phyloP scores from a whole-genome alignment of 2,888 invertebrate genomes.

The Nemurella pictetii region DNA sequence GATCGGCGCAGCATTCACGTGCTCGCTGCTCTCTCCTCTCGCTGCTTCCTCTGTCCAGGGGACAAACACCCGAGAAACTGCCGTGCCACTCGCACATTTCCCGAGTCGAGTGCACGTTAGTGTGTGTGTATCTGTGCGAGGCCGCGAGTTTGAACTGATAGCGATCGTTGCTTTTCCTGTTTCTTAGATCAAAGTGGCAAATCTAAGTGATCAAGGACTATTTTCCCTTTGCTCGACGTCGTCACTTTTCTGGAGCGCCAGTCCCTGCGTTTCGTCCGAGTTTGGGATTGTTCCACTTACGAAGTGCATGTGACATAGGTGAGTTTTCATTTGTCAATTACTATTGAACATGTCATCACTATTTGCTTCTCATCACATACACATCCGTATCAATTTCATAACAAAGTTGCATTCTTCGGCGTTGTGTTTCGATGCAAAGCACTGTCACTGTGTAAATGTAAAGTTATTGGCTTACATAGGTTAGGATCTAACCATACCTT shows the following conservation, averaged over 20 bases:
- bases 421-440: not conserved
- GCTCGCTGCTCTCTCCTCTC: not conserved
- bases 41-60: too few relatives aligned
- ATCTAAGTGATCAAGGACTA: not conserved
- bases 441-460: not conserved
- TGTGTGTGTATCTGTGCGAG: not conserved
- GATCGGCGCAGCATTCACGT: not conserved
- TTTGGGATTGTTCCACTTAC: not conserved
- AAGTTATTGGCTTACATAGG: not conserved
- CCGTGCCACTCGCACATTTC: too few relatives aligned
- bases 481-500: not conserved
- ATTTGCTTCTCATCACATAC: not conserved
- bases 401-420: not conserved
- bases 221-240: not conserved
- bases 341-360: too few relatives aligned
- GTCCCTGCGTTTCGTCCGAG: not conserved
- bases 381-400: not conserved
- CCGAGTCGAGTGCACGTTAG: too few relatives aligned
- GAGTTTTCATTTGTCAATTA: not conserved
- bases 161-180: not conserved
- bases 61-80: not conserved
- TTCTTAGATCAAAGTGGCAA: not conserved
- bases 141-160: not conserved
- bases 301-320: slow-evolving; percentile 12
- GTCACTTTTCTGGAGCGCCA: not conserved